A percentile compares a stretch with the other conserved stretches of the same genome.
Conservation (phyloP, 2,797 vertebrate genomes). For the Vultur gryphus region DNA sequence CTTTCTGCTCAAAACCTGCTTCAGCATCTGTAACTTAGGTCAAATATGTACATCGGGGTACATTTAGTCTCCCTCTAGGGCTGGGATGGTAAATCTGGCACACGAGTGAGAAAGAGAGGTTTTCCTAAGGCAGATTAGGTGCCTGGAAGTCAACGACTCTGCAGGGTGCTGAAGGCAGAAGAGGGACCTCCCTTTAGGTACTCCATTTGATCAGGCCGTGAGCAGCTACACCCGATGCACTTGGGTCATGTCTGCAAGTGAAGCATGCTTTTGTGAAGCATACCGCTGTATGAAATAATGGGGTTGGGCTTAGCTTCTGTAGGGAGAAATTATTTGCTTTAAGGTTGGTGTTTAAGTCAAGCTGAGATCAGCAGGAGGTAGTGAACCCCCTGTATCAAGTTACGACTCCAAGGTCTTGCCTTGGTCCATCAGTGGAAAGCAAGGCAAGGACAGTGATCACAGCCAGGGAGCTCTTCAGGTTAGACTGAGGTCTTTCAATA, state of each 20-base stretch:
- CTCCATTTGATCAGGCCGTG: not conserved
- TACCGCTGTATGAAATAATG: not conserved
- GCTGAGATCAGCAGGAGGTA: not conserved
- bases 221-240: not conserved
- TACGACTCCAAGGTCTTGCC: not conserved
- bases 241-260: not conserved
- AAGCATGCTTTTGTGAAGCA: not conserved
- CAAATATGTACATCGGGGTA: not conserved
- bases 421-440: not conserved
- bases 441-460: not conserved
- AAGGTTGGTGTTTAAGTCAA: not conserved
- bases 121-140: not conserved
- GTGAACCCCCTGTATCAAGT: not conserved
- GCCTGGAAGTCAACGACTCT: not conserved
- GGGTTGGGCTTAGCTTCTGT: not conserved
- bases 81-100: not conserved
- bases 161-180: not conserved
- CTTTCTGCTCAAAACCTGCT: not conserved
- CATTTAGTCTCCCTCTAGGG: not conserved
- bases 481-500: not conserved
- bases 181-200: not conserved
- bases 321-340: not conserved
- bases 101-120: not conserved
- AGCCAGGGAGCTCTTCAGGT: not conserved
- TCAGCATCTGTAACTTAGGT: not conserved